Base-by-base conservation (phyloP, 2,888 invertebrate species). In the Heteromurus nitidus region DNA sequence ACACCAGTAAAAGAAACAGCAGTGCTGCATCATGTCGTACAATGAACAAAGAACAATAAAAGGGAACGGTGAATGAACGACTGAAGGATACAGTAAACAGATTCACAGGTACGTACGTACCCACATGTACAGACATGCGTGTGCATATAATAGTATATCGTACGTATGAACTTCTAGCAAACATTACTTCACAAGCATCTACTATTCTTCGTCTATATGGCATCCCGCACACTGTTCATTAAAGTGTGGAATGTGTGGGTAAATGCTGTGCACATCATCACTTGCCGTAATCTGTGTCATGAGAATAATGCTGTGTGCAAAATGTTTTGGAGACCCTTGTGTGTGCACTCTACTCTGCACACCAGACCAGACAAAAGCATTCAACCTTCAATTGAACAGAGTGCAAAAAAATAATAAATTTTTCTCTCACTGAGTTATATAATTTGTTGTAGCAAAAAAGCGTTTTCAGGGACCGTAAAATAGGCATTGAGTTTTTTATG, bases 11-110 rank as follows among this genome's bases (percentile, higher is more conserved):
- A 55, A 72, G 72, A 80, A 79, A 79, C 77, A 79, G 65, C 72
- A 80, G 62, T 58, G 65, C 64, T 65, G 65, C 72, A 72, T 80
- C 79, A 64, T 72, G 18, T 1, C 42, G 42, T n/a, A 11, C 18
- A 50, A 79, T 55, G 64, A 64, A 69, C 69, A 79, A 79, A 70
- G 70, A 79, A 62, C 69, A 79, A 42, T 70, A 79, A 79, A 79
- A 79, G 77, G 77, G 77, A 79, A 79, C 77, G 77, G 77, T 79
- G 77, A 79, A 79, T 79, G 77, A 79, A 79, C 77, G 70, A 79
- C 53, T 64, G 77, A 79, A 79, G 77, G 77, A 79, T 79, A 79
- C 55, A 20, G 22, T 3, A 47, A 5, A 47, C n/a, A 47, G 11
- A 11, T 47, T 47, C n/a, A n/a, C 47, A 47, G n/a, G 16, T 11